Evolutionary conservation across 1,140 invertebrate genomes (phyloP).

Genomic region (Varroa destructor): DNA sequence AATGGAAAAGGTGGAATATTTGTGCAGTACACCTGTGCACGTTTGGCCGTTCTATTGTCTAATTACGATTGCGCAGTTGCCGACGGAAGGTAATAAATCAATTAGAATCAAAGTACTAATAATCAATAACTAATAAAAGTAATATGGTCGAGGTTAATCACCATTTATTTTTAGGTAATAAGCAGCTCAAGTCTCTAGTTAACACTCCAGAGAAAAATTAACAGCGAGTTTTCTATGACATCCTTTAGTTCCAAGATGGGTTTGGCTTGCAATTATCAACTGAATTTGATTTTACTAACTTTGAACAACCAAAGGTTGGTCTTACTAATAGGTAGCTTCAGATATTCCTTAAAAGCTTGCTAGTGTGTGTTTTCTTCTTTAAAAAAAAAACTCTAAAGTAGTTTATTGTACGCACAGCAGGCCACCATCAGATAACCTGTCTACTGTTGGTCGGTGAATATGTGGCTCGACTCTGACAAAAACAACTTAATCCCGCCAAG

Average conservation of each 20-base stretch:
- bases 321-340: too few species aligned
- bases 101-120: too few species aligned
- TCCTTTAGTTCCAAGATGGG: neutral
- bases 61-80: neutral
- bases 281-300: too few species aligned
- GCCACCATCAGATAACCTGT: too few species aligned
- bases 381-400: too few species aligned
- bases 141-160: neutral
- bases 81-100: neutral
- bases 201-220: neutral
- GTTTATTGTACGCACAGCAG: too few species aligned
- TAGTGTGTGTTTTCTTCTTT: too few species aligned
- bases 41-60: neutral
- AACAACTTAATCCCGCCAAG: too few species aligned
- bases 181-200: neutral
- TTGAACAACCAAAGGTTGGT: too few species aligned
- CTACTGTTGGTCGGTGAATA: too few species aligned
- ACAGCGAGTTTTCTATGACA: neutral
- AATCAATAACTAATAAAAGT: neutral
- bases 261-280: neutral
- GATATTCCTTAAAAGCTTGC: too few species aligned
- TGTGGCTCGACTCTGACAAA: too few species aligned
- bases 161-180: neutral
- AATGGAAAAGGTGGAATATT: constrained; percentile 4
- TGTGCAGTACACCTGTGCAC: constrained; percentile 6